A percentile compares a stretch with the other conserved stretches of the same genome.
phyloP scores from a whole-genome alignment of 2,113 vertebrate genomes.

The Austrofundulus limnaeus region DNA sequence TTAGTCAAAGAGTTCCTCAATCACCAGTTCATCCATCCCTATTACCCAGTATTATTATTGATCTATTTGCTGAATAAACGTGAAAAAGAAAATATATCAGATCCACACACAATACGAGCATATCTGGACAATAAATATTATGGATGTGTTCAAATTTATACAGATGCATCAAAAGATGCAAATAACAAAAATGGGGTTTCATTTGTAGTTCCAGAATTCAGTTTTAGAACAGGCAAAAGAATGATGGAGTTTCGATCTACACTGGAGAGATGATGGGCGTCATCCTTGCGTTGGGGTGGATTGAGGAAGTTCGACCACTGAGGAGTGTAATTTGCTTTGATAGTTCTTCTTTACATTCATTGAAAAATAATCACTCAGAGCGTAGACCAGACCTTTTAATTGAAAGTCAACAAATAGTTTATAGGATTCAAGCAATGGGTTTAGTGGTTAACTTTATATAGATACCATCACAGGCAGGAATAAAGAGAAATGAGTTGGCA shows the following conservation, averaged over 20 bases:
- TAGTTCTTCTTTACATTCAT: neutral
- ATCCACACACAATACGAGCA: neutral
- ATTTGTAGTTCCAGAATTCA: neutral
- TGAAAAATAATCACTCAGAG: neutral
- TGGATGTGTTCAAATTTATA: neutral
- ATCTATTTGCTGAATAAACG: neutral
- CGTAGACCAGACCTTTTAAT: neutral
- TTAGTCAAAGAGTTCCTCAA: neutral
- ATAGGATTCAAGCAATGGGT: neutral
- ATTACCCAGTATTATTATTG: neutral
- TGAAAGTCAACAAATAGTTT: neutral
- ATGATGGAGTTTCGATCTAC: neutral
- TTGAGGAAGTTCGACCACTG: no score
- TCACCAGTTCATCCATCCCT: neutral
- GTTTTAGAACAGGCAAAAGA: neutral
- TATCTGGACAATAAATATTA: no score
- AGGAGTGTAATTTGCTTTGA: neutral
- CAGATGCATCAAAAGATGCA: neutral
- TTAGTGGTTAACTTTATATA: neutral
- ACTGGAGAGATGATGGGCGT: no score
- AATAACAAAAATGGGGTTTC: neutral
- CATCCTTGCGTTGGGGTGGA: no score
- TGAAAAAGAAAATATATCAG: neutral
- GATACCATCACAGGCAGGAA: neutral
- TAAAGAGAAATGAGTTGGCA: neutral